Evolutionary conservation across 2,888 invertebrate species (phyloP).

Genomic region (Pachymerium ferrugineum): DNA sequence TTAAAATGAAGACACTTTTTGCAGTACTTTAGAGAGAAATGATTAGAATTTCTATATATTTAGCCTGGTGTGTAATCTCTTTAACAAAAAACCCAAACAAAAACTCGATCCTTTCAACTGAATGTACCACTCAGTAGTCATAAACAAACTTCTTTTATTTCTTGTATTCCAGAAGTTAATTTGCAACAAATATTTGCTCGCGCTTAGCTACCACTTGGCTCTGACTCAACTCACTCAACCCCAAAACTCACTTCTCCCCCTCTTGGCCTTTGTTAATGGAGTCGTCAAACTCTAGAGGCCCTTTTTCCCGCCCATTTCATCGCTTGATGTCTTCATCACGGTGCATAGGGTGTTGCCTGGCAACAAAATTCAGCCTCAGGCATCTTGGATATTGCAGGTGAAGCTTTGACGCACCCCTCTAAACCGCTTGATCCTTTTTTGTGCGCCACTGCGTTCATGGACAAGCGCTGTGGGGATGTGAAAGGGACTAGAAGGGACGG

Average conservation of each 20-base stretch:
- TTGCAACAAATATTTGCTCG: conserved; percentile 18
- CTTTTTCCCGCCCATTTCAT: conserved; percentile 15
- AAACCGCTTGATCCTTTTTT: conserved; percentile 9
- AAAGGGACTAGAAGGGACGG: not conserved
- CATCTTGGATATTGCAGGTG: not conserved
- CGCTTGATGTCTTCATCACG: conserved; percentile 15
- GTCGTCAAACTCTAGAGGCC: conserved; percentile 3
- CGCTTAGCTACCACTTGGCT: not conserved
- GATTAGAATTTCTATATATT: no score
- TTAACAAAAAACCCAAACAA: no score
- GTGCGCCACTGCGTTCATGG: conserved; percentile 18
- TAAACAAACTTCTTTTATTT: not conserved
- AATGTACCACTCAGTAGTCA: not conserved
- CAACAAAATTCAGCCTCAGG: not conserved
- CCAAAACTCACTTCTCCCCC: not conserved
- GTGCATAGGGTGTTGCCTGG: not conserved
- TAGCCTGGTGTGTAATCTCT: no score
- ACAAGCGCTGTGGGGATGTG: not conserved
- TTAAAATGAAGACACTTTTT: no score
- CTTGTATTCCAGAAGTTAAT: conserved; percentile 1
- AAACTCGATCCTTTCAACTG: not conserved
- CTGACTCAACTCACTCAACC: not conserved
- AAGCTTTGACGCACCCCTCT: not conserved
- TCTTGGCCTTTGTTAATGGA: conserved; percentile 10
- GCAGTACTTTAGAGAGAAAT: no score